Percentiles rank a stretch among this genome's conserved stretches.
Conservation (phyloP, 2,888 invertebrate species). For the Drosophila lacicola region DNA sequence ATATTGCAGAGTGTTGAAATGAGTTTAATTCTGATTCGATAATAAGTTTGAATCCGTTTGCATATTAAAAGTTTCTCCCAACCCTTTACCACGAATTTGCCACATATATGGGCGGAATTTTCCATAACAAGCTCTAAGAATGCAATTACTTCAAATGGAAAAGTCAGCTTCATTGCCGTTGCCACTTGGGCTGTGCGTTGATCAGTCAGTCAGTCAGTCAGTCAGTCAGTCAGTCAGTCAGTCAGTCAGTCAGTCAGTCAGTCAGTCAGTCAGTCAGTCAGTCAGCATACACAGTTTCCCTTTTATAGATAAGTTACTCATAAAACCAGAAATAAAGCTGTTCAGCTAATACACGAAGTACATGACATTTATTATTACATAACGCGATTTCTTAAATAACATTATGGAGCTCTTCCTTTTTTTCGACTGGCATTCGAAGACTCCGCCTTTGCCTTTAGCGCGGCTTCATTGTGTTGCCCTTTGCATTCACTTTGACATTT, state of each 20-base stretch:
- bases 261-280: too few species aligned
- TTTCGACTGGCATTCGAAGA: slow-evolving; percentile 8
- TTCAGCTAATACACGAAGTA: background rate
- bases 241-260: background rate
- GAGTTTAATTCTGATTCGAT: too few species aligned
- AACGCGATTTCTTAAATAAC: background rate
- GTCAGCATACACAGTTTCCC: too few species aligned
- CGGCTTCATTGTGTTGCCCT: slow-evolving; percentile 52
- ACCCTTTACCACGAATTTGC: background rate
- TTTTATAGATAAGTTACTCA: too few species aligned
- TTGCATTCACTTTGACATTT: slow-evolving; percentile 66
- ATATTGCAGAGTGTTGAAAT: too few species aligned
- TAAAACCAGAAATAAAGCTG: background rate
- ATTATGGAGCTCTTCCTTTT: slow-evolving; percentile 11
- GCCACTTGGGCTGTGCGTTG: background rate
- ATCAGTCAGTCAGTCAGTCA: background rate
- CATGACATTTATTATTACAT: background rate
- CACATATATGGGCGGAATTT: background rate
- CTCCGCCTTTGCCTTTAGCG: slow-evolving; percentile 26
- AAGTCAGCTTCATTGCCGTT: too few species aligned
- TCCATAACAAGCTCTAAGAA: background rate
- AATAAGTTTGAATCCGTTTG: too few species aligned
- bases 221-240: background rate
- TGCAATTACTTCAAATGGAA: too few species aligned
- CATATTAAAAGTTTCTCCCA: too few species aligned